Percentiles rank a stretch among this genome's conserved stretches.
Conservation (phyloP, 2,113 vertebrate species). For the Tauraco erythrolophus region DNA sequence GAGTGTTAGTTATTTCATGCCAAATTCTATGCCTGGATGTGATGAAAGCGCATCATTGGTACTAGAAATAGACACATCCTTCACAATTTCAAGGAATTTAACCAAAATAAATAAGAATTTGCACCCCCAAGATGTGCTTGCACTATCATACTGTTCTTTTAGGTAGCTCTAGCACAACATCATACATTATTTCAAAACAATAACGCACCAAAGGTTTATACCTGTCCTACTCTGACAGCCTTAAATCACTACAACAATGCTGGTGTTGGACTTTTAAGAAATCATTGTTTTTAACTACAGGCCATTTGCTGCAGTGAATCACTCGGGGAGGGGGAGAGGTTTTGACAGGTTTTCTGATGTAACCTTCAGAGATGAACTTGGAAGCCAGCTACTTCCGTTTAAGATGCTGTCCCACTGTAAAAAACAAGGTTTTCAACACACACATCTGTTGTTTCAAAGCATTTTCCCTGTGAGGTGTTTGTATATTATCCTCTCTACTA, state of each 20-base stretch:
- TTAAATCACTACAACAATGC: background rate
- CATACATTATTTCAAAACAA: background rate
- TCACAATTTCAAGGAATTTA: background rate
- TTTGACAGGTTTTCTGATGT: slow-evolving; percentile 19
- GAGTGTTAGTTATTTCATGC: background rate
- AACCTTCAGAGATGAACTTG: slow-evolving; percentile 42
- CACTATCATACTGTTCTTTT: background rate
- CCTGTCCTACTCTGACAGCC: background rate
- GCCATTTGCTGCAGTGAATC: slow-evolving; percentile 7
- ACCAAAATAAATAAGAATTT: background rate
- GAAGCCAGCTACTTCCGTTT: background rate
- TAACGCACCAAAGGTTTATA: background rate
- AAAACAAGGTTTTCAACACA: background rate
- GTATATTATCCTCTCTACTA: slow-evolving; percentile 62
- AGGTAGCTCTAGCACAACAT: background rate
- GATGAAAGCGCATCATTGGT: background rate
- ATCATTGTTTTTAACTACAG: slow-evolving; percentile 5
- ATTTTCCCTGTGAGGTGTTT: slow-evolving; percentile 61
- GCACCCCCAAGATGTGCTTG: background rate
- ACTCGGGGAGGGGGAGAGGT: background rate
- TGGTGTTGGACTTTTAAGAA: background rate
- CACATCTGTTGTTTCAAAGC: slow-evolving; percentile 58
- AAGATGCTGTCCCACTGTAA: background rate
- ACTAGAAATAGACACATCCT: background rate
- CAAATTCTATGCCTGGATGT: background rate